Evolutionary conservation across 92 coral and sea anemone genomes (phyloP).

Genomic region (Metridium senile): DNA sequence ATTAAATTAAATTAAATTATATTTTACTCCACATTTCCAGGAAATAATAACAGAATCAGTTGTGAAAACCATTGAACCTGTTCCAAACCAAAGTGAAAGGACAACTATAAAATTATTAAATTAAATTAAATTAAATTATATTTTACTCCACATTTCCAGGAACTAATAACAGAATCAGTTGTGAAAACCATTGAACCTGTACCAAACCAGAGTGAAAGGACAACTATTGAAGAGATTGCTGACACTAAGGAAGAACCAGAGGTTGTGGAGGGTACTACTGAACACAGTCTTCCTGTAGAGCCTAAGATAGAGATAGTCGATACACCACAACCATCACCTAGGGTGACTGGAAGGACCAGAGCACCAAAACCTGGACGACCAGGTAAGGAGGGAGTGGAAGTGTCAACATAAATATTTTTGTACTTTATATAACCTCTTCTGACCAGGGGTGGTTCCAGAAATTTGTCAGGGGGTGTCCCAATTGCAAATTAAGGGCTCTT

Average conservation of each 20-base stretch:
- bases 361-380: slow-evolving; percentile 91
- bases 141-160: too few relatives aligned
- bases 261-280: slow-evolving; percentile 19
- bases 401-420: too few relatives aligned
- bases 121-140: too few relatives aligned
- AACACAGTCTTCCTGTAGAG: slow-evolving; percentile 58
- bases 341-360: slow-evolving; percentile 63
- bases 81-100: too few relatives aligned
- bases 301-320: slow-evolving; percentile 69
- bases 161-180: slow-evolving; percentile 33
- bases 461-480: too few relatives aligned
- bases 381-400: too few relatives aligned
- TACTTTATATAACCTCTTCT: too few relatives aligned
- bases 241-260: slow-evolving; percentile 40
- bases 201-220: slow-evolving; percentile 36
- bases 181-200: slow-evolving; percentile 34
- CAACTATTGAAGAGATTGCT: slow-evolving; percentile 25
- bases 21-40: too few relatives aligned
- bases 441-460: too few relatives aligned
- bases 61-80: slow-evolving; percentile 42
- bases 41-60: slow-evolving; percentile 45
- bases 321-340: slow-evolving; percentile 76
- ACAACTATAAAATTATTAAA: too few relatives aligned
- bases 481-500: too few relatives aligned
- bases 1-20: too few relatives aligned